These are phyloP conservation scores for Coronaproctus castanopsis DNA, from an alignment of 2,888 invertebrate genomes.

Conservation along the genomic window DNA sequence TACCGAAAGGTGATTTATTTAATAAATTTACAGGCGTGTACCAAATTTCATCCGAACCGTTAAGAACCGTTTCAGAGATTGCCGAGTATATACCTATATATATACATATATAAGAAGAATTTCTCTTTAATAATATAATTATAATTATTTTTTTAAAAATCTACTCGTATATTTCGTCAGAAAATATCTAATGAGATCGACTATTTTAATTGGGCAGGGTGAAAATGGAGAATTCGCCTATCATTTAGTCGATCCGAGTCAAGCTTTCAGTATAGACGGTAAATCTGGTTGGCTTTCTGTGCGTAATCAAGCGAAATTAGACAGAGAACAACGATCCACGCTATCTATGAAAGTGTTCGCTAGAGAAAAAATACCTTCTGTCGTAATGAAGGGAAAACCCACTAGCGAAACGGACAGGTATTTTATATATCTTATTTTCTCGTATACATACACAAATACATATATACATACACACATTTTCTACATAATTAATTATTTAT, in stretches of 20 bases:
- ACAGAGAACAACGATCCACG: conserved; percentile 53
- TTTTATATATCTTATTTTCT: neutral
- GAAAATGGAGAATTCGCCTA: conserved; percentile 70
- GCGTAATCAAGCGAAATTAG: conserved; percentile 46
- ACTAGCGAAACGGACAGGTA: neutral
- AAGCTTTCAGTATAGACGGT: conserved; percentile 60
- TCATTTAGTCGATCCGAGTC: conserved; percentile 47
- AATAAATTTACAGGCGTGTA: no score
- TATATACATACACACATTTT: neutral
- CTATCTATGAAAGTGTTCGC: conserved; percentile 57
- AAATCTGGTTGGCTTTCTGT: conserved; percentile 72
- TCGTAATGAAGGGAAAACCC: conserved; percentile 30
- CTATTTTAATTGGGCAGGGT: conserved; percentile 29
- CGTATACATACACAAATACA: neutral
- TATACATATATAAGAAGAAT: no score
- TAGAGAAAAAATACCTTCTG: conserved; percentile 49
- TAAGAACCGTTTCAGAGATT: no score
- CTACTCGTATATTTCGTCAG: no score
- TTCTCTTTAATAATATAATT: no score
- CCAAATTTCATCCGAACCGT: no score
- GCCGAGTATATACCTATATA: no score
- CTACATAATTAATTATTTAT: no score
- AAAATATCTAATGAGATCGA: no score
- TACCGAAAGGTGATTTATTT: no score
- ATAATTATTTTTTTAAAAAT: no score